phyloP scores from a whole-genome alignment of 2,113 vertebrate genomes.

The Dicrurus megarhynchus region DNA sequence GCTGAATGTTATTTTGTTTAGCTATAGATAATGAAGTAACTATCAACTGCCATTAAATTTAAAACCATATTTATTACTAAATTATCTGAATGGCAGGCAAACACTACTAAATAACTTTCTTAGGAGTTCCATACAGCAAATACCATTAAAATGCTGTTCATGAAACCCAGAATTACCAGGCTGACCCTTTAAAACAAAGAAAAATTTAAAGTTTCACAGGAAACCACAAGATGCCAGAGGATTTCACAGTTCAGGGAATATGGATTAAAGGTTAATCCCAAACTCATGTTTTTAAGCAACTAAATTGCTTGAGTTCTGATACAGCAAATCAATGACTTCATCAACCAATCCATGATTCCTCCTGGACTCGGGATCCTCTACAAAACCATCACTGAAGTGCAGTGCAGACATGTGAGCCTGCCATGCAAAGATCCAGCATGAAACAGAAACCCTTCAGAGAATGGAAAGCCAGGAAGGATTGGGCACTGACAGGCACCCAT shows the following conservation, averaged over 20 bases:
- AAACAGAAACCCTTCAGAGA: not conserved
- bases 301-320: not conserved
- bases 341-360: fast-evolving
- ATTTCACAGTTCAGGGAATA: not conserved
- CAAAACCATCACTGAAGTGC: not conserved
- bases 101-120: not conserved
- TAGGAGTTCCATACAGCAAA: not conserved
- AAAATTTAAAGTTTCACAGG: not conserved
- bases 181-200: not conserved
- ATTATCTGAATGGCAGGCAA: not conserved
- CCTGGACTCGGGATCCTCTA: not conserved
- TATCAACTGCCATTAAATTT: not conserved
- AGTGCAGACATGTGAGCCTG: not conserved
- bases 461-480: not conserved
- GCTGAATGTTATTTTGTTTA: not conserved
- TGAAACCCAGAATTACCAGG: not conserved
- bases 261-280: not conserved
- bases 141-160: not conserved
- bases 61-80: not conserved
- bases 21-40: not conserved
- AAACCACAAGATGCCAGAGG: not conserved
- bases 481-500: not conserved
- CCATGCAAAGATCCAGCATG: not conserved
- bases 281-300: not conserved
- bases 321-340: not conserved